phyloP scores from a whole-genome alignment of 2,888 invertebrate species.

The Pocota personata region DNA sequence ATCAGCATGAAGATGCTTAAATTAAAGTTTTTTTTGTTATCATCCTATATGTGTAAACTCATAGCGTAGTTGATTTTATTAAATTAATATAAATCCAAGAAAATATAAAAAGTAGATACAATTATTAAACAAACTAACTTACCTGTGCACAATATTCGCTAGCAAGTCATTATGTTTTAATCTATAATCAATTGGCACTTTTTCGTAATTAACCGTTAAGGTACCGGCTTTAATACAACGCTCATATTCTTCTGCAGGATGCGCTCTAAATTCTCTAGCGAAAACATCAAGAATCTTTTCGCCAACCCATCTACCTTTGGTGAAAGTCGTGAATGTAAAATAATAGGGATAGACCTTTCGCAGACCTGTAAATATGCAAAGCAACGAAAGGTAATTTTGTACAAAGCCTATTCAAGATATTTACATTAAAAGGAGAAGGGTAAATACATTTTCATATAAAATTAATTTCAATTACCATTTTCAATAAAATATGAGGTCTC shows the following conservation, averaged over 20 bases:
- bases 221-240: slow-evolving; percentile 95
- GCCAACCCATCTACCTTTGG: slow-evolving; percentile 98
- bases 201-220: slow-evolving; percentile 96
- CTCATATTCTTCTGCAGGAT: slow-evolving; percentile 96
- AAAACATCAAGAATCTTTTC: slow-evolving; percentile 96
- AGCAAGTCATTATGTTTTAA: slow-evolving; percentile 96
- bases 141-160: slow-evolving; percentile 97
- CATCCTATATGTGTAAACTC: background rate
- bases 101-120: background rate
- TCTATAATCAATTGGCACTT: slow-evolving; percentile 94
- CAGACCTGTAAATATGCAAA: slow-evolving; percentile 85
- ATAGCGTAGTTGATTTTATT: background rate
- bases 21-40: background rate
- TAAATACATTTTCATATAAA: slow-evolving; percentile 10
- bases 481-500: slow-evolving; percentile 98
- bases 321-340: slow-evolving; percentile 97
- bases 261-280: slow-evolving; percentile 96
- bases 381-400: background rate
- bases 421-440: background rate
- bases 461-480: slow-evolving; percentile 88
- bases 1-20: background rate
- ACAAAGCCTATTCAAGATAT: background rate
- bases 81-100: background rate
- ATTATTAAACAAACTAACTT: slow-evolving; percentile 76
- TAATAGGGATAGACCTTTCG: slow-evolving; percentile 98